Evolutionary conservation across 2,113 vertebrate genomes (phyloP).

Genomic region (Galbula dea): DNA sequence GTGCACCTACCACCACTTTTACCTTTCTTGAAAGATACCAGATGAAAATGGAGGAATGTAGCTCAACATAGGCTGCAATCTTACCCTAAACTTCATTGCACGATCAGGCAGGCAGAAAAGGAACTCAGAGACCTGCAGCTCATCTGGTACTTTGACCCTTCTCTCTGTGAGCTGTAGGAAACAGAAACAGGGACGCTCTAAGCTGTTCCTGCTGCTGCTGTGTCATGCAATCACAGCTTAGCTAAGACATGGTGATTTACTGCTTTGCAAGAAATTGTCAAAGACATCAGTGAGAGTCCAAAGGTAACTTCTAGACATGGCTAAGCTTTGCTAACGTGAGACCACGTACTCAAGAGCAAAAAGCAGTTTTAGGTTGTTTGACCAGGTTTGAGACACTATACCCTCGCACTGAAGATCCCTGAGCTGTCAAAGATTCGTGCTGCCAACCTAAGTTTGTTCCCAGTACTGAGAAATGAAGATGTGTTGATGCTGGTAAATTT

Average conservation of each 20-base stretch:
- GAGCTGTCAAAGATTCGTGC: fast-evolving
- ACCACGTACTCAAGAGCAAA: background rate
- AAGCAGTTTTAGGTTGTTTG: background rate
- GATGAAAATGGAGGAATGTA: background rate
- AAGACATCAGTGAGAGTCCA: background rate
- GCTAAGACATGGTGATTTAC: background rate
- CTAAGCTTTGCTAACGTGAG: background rate
- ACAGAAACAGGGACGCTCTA: background rate
- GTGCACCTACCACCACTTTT: background rate
- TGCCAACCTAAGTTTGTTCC: background rate
- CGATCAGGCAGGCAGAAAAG: background rate
- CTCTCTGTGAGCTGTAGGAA: background rate
- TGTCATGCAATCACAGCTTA: background rate
- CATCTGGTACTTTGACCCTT: fast-evolving
- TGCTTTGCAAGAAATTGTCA: background rate
- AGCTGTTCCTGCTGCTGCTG: background rate
- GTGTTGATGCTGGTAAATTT: background rate
- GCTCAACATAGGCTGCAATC: background rate
- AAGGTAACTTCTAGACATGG: background rate
- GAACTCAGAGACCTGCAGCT: background rate
- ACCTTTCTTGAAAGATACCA: background rate
- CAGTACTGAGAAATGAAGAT: background rate
- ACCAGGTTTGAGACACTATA: background rate
- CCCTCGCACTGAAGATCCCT: background rate
- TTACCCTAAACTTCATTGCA: background rate